These are phyloP conservation scores for Sus scrofa DNA, from an alignment of 2,113 vertebrate genomes.

Conservation along the genomic window T2T-Sscrofa CM000812.6:214514001-214514500, in stretches of 20 bases:
- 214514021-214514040: neutral
- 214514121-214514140: constrained; percentile 51
- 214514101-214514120: constrained; percentile 56
- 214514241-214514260: neutral
- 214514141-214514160: neutral
- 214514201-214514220: neutral
- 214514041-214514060: neutral
- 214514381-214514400: neutral
- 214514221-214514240: neutral
- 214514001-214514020: constrained; percentile 48
- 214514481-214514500: too few relatives aligned
- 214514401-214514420: too few relatives aligned
- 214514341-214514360: too few relatives aligned
- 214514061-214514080: constrained; percentile 52
- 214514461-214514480: too few relatives aligned
- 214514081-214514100: constrained; percentile 34
- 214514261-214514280: neutral
- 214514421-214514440: too few relatives aligned
- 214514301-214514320: neutral
- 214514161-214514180: neutral
- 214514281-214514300: neutral
- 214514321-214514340: too few relatives aligned
- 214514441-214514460: too few relatives aligned
- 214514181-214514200: neutral
- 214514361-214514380: neutral